Conservation (phyloP, 2,888 invertebrate species). For the Keiferia lycopersicella region DNA sequence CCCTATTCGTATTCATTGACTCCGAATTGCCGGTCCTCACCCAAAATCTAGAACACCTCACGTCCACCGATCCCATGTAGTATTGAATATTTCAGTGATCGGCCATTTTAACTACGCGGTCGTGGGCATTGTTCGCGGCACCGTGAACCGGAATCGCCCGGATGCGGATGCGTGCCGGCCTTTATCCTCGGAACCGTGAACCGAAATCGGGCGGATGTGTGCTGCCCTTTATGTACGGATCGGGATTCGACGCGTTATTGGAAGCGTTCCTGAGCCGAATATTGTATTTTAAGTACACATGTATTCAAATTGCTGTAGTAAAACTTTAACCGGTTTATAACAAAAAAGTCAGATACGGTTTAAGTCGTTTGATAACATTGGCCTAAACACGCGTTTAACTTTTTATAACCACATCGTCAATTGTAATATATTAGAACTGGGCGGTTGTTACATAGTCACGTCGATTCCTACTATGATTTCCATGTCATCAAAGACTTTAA, state of each 20-base stretch:
- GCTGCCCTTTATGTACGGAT: not conserved
- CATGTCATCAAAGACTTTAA: too few species aligned
- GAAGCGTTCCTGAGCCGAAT: not conserved
- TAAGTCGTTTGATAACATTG: too few species aligned
- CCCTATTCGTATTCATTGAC: too few species aligned
- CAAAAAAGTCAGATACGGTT: too few species aligned
- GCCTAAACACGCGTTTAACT: too few species aligned
- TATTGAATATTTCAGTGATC: conserved; percentile 5
- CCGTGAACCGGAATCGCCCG: not conserved
- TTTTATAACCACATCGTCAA: too few species aligned
- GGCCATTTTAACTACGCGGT: not conserved
- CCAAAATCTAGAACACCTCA: not conserved
- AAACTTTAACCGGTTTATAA: too few species aligned
- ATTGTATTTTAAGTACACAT: not conserved
- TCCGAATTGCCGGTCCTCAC: too few species aligned
- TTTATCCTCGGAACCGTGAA: not conserved
- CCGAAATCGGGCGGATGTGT: not conserved
- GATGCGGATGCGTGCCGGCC: not conserved
- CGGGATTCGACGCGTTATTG: not conserved
- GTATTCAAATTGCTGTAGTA: too few species aligned
- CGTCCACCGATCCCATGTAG: not conserved
- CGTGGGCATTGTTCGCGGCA: not conserved
- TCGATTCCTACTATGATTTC: too few species aligned
- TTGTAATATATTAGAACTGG: too few species aligned
- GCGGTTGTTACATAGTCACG: too few species aligned